These are phyloP conservation scores for Chydorus sphaericus DNA, from an alignment of 2,888 invertebrate species.

Conservation along the genomic window DNA sequence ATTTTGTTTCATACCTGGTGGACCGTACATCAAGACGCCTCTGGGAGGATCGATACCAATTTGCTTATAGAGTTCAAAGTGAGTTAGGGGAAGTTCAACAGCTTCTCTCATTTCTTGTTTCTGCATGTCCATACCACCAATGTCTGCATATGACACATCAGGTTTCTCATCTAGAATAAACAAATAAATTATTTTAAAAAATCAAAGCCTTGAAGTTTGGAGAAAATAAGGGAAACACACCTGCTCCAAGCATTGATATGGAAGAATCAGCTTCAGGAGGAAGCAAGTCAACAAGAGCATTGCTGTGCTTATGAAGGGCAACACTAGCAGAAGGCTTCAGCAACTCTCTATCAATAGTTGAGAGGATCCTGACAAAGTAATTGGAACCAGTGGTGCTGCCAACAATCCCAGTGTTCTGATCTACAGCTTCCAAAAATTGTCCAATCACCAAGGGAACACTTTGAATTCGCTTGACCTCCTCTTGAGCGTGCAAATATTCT, in stretches of 20 bases:
- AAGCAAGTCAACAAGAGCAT: conserved; percentile 96
- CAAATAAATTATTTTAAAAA: conserved; percentile 2
- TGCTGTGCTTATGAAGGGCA: conserved; percentile 96
- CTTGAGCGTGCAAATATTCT: conserved; percentile 95
- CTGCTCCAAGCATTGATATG: conserved; percentile 92
- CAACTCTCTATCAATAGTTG: conserved; percentile 93
- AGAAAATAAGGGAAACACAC: conserved; percentile 31
- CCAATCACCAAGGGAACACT: conserved; percentile 98
- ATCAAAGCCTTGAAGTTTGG: neutral
- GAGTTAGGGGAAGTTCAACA: conserved; percentile 92
- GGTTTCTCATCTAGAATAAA: conserved; percentile 74
- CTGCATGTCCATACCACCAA: conserved; percentile 99
- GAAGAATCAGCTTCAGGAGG: conserved; percentile 99
- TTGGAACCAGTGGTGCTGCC: conserved; percentile 97
- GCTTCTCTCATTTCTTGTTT: conserved; percentile 99
- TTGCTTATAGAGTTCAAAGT: conserved; percentile 96
- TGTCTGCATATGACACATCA: conserved; percentile 91
- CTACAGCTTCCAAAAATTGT: conserved; percentile 97
- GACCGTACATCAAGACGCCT: conserved; percentile 97
- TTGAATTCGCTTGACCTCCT: conserved; percentile 95
- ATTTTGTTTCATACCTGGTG: conserved; percentile 42
- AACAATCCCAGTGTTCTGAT: conserved; percentile 98
- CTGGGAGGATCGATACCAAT: conserved; percentile 97
- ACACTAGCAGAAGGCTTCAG: conserved; percentile 96
- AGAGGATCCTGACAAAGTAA: conserved; percentile 95